These are phyloP conservation scores for Aegypius monachus DNA, from an alignment of 2,113 vertebrate genomes.

Conservation along the genomic window DNA sequence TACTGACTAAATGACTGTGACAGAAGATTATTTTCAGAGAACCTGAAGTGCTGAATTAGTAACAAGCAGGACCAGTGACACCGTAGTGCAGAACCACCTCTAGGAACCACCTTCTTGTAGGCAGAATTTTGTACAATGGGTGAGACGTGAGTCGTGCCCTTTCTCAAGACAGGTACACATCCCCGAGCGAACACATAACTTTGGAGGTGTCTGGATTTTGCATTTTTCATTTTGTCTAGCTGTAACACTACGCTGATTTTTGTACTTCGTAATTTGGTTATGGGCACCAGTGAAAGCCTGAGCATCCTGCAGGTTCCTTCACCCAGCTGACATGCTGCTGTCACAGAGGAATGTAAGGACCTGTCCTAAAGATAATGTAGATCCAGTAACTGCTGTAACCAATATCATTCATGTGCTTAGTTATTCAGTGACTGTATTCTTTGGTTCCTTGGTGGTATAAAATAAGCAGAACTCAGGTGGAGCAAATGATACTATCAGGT, in stretches of 20 bases:
- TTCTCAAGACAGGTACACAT: neutral
- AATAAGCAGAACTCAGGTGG: neutral
- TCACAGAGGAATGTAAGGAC: neutral
- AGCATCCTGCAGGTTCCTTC: neutral
- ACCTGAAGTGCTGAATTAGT: neutral
- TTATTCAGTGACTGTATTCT: neutral
- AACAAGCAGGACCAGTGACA: neutral
- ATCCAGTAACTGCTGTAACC: neutral
- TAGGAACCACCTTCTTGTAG: neutral
- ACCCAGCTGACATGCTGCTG: neutral
- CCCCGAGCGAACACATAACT: neutral
- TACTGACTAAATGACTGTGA: neutral
- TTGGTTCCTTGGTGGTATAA: neutral
- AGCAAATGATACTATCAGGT: neutral
- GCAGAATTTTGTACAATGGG: neutral
- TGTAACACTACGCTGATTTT: neutral
- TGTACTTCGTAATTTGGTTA: accelerated
- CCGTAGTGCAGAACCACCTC: neutral
- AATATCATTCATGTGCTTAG: neutral
- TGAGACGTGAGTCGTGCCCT: neutral
- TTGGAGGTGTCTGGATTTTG: neutral
- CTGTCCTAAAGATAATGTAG: neutral
- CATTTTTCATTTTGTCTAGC: neutral
- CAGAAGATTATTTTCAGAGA: neutral
- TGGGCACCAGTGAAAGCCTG: neutral